Base-by-base conservation (phyloP, 37 sponge, comb jelly and placozoan genomes). In the Cliona cf. orientalis region DNA sequence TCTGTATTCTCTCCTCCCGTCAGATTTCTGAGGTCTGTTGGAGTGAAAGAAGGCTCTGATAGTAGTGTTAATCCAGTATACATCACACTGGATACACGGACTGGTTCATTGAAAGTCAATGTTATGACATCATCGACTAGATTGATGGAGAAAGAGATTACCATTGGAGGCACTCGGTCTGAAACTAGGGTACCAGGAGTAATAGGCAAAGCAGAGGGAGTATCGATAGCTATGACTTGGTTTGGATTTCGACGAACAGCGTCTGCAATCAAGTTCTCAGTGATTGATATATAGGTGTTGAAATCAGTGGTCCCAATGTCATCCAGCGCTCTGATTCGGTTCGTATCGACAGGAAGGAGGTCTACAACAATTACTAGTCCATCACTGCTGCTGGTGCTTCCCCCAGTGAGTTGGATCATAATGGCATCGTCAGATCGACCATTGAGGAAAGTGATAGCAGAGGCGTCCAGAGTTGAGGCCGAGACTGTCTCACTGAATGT, bases 81-180 rank as follows among this genome's bases (percentile, higher is more conserved):
- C 25, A 72, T 41, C 9, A 93, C 40, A 5, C 91, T 46, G 21
- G 87, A 90, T 25, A 87, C 82, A 33, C 94, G 62, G 29, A 96
- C 85, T 22, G 94, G 94, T 73, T 96, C 94, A 71, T 85, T 72
- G 67, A 96, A 96, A 3, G 74, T 80, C 36, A 96, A 72, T 5
- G 14, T 35, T 23, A 96, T 58, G 17, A 77, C 34, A 49, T 93
- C 91, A 6, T 32, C 23, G 57, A 87, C 77, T 40, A 96, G 60
- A 42, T 96, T 94, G 22, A 93, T 64, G 9, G 60, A 74, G 75
- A 96, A 96, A 7, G 53, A 39, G 4, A 42, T 44, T 1, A 96
- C 41, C 42, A 1, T 44, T 28, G 97, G 97, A 39, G 86, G 74
- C 2, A 76, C 69, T 5, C 19, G 4, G 60, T 96, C 97, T 29